These are phyloP conservation scores for Mormyrus proboscirostris DNA, from an alignment of 2,797 vertebrate species.

Conservation along the genomic window DNA sequence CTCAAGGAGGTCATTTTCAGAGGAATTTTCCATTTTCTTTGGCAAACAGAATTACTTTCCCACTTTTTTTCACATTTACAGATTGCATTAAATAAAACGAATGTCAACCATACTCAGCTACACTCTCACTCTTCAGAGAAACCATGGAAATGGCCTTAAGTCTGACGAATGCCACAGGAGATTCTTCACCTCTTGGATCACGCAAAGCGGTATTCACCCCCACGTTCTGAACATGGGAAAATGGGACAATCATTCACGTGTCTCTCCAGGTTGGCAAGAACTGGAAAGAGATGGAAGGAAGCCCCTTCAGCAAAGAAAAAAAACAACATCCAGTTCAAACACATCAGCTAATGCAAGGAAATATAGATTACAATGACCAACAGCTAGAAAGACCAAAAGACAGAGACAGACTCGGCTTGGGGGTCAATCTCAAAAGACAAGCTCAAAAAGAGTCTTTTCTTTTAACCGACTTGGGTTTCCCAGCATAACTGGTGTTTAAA, in stretches of 20 bases:
- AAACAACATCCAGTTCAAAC: neutral
- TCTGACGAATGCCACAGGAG: neutral
- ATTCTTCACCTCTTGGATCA: neutral
- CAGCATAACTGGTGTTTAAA: constrained; percentile 31
- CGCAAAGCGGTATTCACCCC: neutral
- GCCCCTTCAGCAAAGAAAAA: neutral
- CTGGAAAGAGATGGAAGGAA: neutral
- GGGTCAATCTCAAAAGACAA: neutral
- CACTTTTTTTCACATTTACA: neutral
- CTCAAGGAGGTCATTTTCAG: neutral
- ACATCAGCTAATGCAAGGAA: neutral
- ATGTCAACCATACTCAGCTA: neutral
- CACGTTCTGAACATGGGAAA: neutral
- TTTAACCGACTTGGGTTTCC: constrained; percentile 43
- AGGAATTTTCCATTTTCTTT: neutral
- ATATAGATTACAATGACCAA: neutral
- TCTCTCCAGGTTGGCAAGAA: neutral
- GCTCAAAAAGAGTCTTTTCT: constrained; percentile 29
- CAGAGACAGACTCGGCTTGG: neutral
- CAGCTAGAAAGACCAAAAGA: neutral
- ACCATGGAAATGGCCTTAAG: neutral
- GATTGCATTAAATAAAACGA: neutral
- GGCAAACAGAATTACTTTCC: neutral
- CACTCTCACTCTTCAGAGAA: neutral
- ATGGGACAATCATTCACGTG: neutral